Evolutionary conservation across 2,113 vertebrate species (phyloP).

Genomic region (Colaptes auratus): DNA sequence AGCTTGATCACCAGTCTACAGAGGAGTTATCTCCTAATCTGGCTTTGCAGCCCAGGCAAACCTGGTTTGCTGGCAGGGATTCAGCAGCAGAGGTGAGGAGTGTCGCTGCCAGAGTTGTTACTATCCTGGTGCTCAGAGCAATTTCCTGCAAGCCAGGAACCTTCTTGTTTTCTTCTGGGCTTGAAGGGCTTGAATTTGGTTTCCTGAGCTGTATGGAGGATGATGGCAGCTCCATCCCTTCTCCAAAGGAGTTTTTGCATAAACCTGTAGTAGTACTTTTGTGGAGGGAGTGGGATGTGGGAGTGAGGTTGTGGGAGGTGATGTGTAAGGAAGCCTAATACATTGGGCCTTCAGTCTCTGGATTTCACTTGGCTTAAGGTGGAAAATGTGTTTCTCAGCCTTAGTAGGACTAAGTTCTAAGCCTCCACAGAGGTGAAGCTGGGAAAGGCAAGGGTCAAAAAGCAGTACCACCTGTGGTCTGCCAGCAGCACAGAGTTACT

Average conservation of each 20-base stretch:
- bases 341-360: neutral
- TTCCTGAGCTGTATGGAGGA: neutral
- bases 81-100: neutral
- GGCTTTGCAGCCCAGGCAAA: conserved; percentile 30
- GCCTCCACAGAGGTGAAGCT: neutral
- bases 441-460: neutral
- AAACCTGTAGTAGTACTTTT: neutral
- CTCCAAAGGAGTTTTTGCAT: neutral
- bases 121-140: neutral
- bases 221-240: neutral
- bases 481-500: neutral
- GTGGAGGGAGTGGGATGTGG: neutral
- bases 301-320: neutral
- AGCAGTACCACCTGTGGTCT: neutral
- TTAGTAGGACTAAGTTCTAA: neutral
- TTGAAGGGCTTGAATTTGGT: neutral
- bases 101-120: neutral
- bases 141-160: neutral
- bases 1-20: neutral
- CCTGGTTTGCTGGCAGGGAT: conserved; percentile 26
- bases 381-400: neutral
- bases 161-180: neutral
- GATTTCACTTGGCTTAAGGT: neutral
- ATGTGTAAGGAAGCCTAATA: neutral
- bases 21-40: conserved; percentile 33